A percentile compares a stretch with the other conserved stretches of the same genome.
phyloP scores from a whole-genome alignment of 2,888 invertebrate genomes.

The Bellardia pandia region DNA sequence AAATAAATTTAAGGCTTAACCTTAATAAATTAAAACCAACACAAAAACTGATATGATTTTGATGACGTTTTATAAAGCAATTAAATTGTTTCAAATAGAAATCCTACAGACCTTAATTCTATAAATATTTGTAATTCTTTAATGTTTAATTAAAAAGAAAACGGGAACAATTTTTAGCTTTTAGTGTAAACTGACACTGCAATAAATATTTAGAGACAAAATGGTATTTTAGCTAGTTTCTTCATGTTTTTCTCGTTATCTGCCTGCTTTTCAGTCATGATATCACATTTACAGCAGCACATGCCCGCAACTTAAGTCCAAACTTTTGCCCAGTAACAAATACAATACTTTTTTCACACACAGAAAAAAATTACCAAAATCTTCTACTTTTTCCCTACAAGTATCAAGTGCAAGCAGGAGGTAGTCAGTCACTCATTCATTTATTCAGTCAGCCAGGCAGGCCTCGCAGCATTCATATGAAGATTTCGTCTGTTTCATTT shows the following conservation, averaged over 20 bases:
- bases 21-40: constrained; percentile 13
- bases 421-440: background rate
- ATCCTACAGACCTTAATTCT: background rate
- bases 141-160: background rate
- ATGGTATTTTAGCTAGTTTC: constrained; percentile 34
- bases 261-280: constrained; percentile 5
- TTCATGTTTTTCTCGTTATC: constrained; percentile 1
- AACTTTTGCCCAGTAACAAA: constrained; percentile 40
- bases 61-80: background rate
- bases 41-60: background rate
- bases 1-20: constrained; percentile 30
- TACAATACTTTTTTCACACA: constrained; percentile 21
- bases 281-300: constrained; percentile 44
- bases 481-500: constrained; percentile 41
- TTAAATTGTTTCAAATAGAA: background rate
- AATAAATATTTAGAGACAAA: background rate
- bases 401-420: constrained; percentile 49
- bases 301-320: constrained; percentile 28
- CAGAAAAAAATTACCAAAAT: constrained; percentile 21
- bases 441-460: constrained; percentile 29
- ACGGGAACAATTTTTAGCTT: background rate
- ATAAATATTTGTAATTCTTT: background rate
- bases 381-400: background rate
- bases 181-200: background rate
- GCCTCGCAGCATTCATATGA: constrained; percentile 29